A percentile compares a stretch with the other conserved stretches of the same genome.
These are phyloP conservation scores for Chromis chromis DNA, from an alignment of 2,797 vertebrate genomes.

Conservation along the genomic window DNA sequence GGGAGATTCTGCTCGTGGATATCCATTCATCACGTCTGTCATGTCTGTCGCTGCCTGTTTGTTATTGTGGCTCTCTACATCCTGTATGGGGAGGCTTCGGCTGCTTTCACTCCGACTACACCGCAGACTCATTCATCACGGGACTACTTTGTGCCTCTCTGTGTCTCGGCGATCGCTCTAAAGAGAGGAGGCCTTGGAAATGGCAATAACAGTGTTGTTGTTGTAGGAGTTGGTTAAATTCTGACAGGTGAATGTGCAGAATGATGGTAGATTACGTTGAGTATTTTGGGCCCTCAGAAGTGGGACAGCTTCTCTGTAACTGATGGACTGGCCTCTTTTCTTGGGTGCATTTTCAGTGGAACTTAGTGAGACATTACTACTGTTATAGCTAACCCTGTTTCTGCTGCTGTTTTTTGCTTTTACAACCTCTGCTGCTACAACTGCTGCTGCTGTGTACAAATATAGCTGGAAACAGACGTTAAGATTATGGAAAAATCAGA, in stretches of 20 bases:
- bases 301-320: conserved; percentile 45
- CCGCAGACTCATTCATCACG: conserved; percentile 68
- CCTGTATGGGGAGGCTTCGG: conserved; percentile 38
- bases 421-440: not conserved
- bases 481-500: too few species aligned
- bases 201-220: conserved; percentile 28
- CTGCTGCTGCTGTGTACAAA: not conserved
- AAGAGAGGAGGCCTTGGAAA: conserved; percentile 4
- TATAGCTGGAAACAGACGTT: too few species aligned
- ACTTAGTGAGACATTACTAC: not conserved
- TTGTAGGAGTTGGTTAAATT: conserved; percentile 1
- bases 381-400: not conserved
- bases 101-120: conserved; percentile 38
- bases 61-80: conserved; percentile 60
- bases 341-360: not conserved
- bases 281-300: conserved; percentile 46
- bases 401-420: not conserved
- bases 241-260: conserved; percentile 36
- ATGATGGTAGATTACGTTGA: conserved; percentile 29
- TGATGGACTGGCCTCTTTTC: conserved; percentile 44
- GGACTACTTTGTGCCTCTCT: conserved; percentile 44
- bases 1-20: conserved; percentile 35
- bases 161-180: conserved; percentile 33
- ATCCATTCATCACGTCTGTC: conserved; percentile 71
- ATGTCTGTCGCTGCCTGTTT: conserved; percentile 65